These are phyloP conservation scores for Mya arenaria DNA, from an alignment of 1,140 invertebrate genomes.

Conservation along the genomic window DNA sequence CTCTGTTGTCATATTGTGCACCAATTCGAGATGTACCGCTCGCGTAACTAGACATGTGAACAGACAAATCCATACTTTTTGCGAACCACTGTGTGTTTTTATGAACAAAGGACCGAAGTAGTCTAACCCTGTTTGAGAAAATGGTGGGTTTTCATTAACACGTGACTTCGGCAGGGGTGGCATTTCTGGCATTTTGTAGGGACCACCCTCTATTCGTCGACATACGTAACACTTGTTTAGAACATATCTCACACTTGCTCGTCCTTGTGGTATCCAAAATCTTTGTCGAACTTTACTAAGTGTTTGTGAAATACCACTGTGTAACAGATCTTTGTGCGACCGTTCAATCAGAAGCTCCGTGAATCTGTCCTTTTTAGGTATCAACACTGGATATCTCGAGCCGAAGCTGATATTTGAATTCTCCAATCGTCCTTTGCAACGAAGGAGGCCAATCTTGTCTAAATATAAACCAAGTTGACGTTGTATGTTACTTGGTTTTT, in stretches of 20 bases:
- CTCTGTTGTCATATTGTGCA: not conserved
- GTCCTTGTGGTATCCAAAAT: not conserved
- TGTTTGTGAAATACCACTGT: not conserved
- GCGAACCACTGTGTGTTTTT: not conserved
- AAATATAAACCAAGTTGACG: not conserved
- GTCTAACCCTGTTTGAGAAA: not conserved
- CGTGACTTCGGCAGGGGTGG: not conserved
- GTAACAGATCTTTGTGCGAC: not conserved
- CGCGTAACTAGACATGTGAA: conserved; percentile 24
- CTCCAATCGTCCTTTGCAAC: not conserved
- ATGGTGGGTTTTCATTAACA: not conserved
- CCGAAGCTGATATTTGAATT: not conserved
- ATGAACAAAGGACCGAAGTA: conserved; percentile 6
- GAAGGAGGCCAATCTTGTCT: not conserved
- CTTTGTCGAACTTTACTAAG: not conserved
- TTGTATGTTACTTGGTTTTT: not conserved
- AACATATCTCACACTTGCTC: not conserved
- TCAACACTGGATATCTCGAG: not conserved
- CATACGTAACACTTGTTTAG: not conserved
- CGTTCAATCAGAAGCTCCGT: not conserved
- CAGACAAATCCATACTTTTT: conserved; percentile 2
- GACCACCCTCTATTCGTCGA: not conserved
- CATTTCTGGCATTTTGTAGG: not conserved
- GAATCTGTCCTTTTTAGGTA: not conserved
- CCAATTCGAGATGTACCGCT: conserved; percentile 22